These are phyloP conservation scores for Rhagologus leucostigma DNA, from an alignment of 2,113 vertebrate species.

Conservation along the genomic window DNA sequence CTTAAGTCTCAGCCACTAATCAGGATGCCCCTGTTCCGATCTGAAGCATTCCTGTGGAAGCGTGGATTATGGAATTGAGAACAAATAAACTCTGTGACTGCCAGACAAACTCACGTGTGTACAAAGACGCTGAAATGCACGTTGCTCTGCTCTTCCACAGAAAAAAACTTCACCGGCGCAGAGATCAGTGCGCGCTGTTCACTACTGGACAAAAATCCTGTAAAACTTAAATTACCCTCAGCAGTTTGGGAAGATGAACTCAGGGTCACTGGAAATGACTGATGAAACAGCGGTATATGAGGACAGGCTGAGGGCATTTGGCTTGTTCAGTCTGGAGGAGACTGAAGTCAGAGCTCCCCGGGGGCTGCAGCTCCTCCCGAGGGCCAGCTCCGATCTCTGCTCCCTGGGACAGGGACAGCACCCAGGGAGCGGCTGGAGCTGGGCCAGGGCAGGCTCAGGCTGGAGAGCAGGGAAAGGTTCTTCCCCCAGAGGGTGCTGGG, in stretches of 20 bases:
- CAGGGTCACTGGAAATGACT: rapidly evolving
- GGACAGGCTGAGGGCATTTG: background rate
- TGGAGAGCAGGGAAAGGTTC: background rate
- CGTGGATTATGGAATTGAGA: rapidly evolving
- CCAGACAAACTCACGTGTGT: rapidly evolving
- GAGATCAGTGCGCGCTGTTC: rapidly evolving
- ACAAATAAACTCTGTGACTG: background rate
- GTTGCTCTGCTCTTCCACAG: rapidly evolving
- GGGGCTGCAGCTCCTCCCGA: background rate
- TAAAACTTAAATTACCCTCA: background rate
- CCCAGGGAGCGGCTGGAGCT: background rate
- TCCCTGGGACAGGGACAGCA: background rate
- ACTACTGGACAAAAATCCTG: background rate
- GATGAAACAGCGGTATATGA: background rate
- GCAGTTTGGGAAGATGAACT: background rate
- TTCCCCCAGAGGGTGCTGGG: background rate
- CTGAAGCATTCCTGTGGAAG: background rate
- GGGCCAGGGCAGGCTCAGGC: background rate
- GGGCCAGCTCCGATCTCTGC: background rate
- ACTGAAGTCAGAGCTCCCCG: background rate
- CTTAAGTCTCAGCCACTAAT: rapidly evolving
- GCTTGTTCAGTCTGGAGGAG: background rate
- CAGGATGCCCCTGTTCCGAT: background rate
- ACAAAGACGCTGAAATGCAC: background rate
- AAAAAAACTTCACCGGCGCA: too few species aligned